Conservation (phyloP, 2,888 invertebrate genomes). For the Caenorhabditis sp. region DNA sequence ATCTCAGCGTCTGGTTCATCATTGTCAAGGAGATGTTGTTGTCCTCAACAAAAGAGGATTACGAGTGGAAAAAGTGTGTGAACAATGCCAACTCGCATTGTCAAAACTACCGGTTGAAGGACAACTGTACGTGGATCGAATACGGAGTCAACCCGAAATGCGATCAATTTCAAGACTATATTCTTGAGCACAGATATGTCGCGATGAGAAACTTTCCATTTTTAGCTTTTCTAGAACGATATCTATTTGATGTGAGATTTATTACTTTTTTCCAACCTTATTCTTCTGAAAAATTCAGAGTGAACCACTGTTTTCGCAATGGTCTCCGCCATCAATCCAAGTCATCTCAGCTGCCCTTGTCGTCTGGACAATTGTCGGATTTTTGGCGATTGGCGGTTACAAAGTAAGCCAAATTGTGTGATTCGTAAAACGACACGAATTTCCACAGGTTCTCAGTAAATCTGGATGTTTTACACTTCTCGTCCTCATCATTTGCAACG, state of each 20-base stretch:
- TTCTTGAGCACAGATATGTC: constrained; percentile 13
- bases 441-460: constrained; percentile 10
- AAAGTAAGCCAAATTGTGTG: constrained; percentile 7
- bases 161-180: constrained; percentile 8
- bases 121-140: constrained; percentile 13
- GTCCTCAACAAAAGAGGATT: background rate
- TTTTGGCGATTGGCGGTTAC: constrained; percentile 30
- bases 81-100: constrained; percentile 6
- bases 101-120: constrained; percentile 11
- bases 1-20: constrained; percentile 4
- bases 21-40: background rate
- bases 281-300: background rate
- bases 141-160: constrained; percentile 5
- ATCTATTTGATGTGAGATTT: constrained; percentile 11
- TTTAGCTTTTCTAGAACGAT: constrained; percentile 16
- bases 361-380: constrained; percentile 18
- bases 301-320: background rate
- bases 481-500: constrained; percentile 4
- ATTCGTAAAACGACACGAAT: too few species aligned
- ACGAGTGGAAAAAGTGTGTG: background rate
- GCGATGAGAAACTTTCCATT: constrained; percentile 21
- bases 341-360: background rate
- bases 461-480: constrained; percentile 13
- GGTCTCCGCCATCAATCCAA: constrained; percentile 7
- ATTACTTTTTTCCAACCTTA: background rate